These are phyloP conservation scores for Kradibia gibbosae DNA, from an alignment of 1,140 invertebrate species.

Conservation along the genomic window DNA sequence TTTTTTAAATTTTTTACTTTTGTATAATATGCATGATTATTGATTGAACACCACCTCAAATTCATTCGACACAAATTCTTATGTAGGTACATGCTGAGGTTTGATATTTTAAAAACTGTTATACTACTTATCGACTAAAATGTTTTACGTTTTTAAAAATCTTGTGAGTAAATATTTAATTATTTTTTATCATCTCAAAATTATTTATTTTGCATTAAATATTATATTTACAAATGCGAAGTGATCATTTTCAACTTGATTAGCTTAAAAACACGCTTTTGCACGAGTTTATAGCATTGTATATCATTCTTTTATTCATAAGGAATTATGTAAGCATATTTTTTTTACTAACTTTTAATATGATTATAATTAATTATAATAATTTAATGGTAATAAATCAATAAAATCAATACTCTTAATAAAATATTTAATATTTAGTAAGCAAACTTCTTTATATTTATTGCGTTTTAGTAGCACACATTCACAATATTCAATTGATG, in stretches of 20 bases:
- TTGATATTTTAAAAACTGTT: not conserved
- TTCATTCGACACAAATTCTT: too few relatives aligned
- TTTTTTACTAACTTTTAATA: slow-evolving; percentile 14
- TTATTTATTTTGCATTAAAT: not conserved
- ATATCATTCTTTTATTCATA: not conserved
- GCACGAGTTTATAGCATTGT: slow-evolving; percentile 5
- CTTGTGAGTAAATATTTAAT: slow-evolving; percentile 14
- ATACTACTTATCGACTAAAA: not conserved
- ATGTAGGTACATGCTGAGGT: too few relatives aligned
- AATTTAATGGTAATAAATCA: slow-evolving; percentile 2
- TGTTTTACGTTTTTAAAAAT: not conserved
- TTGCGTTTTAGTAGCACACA: too few relatives aligned
- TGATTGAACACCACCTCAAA: too few relatives aligned
- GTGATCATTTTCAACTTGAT: not conserved
- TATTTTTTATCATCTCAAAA: slow-evolving; percentile 14
- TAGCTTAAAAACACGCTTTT: slow-evolving; percentile 13
- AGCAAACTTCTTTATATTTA: too few relatives aligned
- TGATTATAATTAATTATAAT: too few relatives aligned
- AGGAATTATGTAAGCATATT: not conserved
- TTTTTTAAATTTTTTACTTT: too few relatives aligned
- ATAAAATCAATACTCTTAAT: too few relatives aligned
- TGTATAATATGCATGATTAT: too few relatives aligned
- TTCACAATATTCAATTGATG: too few relatives aligned
- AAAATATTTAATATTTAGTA: too few relatives aligned
- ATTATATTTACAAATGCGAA: slow-evolving; percentile 6